Conservation (phyloP, 2,888 invertebrate species). For the Ornithoptera priamus region DNA sequence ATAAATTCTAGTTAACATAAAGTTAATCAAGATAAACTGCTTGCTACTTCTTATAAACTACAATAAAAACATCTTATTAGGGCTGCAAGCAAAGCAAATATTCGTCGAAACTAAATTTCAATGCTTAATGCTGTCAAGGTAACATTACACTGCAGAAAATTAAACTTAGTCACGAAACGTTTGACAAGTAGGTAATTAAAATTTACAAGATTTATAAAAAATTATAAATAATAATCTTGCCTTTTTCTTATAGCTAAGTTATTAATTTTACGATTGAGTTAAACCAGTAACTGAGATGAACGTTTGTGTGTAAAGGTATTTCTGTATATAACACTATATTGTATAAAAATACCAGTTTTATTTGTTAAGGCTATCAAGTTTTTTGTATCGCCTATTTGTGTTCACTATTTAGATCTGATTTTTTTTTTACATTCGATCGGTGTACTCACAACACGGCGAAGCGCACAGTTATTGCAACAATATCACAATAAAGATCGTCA, state of each 20-base stretch:
- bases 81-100: constrained; percentile 4
- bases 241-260: neutral
- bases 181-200: constrained; percentile 30
- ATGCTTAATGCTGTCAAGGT: constrained; percentile 29
- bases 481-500: neutral
- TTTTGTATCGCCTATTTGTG: neutral
- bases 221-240: neutral
- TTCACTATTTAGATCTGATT: neutral
- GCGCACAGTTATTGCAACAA: neutral
- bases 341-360: neutral
- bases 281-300: no score
- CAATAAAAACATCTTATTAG: neutral
- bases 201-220: neutral
- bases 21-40: neutral
- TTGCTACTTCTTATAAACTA: neutral
- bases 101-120: constrained; percentile 18
- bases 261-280: neutral
- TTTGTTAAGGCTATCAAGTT: neutral
- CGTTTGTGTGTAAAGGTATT: no score
- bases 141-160: constrained; percentile 19
- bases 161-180: constrained; percentile 30
- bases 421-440: neutral
- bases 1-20: no score
- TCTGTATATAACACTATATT: neutral
- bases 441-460: neutral